Conservation (phyloP, 2,113 vertebrate genomes). For the Heptranchias perlo region DNA sequence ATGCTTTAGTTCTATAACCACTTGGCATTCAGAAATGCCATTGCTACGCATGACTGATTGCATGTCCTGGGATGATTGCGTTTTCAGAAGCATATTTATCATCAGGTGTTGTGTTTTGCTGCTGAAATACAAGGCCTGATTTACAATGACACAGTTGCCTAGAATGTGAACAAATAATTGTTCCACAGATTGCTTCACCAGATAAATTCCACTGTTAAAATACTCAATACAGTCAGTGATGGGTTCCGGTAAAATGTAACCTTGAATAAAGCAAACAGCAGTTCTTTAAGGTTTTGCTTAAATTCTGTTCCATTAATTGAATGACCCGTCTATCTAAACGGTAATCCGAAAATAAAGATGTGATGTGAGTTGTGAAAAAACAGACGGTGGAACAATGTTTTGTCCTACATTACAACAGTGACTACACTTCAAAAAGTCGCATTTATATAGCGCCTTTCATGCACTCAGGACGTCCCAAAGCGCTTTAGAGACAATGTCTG, state of each 20-base stretch:
- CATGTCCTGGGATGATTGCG: background rate
- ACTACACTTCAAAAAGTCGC: too few relatives aligned
- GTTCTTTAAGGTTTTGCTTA: background rate
- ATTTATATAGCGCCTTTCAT: too few relatives aligned
- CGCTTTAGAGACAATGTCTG: too few relatives aligned
- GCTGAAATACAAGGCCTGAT: background rate
- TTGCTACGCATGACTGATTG: background rate
- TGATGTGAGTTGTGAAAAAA: too few relatives aligned
- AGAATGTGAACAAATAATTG: constrained; percentile 8
- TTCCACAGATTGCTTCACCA: background rate
- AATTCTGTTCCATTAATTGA: background rate
- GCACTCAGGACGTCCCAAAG: too few relatives aligned
- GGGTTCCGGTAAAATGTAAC: background rate
- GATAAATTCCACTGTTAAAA: background rate
- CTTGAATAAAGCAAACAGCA: background rate
- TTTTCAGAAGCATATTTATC: constrained; percentile 33
- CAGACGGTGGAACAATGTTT: background rate
- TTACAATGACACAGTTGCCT: constrained; percentile 9
- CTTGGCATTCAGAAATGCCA: constrained; percentile 14
- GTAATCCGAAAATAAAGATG: background rate
- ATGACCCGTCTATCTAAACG: background rate
- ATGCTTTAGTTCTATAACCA: background rate
- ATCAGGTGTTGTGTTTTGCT: constrained; percentile 23
- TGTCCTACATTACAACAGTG: too few relatives aligned
- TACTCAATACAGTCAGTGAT: background rate